These are phyloP conservation scores for Platyrinchus mystaceus DNA, from an alignment of 2,797 vertebrate species.

Conservation along the genomic window DNA sequence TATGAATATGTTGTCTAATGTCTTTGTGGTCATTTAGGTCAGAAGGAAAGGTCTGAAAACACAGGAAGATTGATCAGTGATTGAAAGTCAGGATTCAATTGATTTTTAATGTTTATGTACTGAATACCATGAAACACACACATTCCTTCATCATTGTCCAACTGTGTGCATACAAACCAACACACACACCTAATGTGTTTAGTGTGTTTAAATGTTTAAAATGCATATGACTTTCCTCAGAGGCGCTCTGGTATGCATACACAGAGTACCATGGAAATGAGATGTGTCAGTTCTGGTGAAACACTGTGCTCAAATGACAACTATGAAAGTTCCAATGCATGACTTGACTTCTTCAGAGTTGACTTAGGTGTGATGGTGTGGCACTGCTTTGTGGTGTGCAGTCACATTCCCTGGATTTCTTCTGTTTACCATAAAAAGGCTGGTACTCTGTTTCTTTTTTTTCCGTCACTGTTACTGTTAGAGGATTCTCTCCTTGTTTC, in stretches of 20 bases:
- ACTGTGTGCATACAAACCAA: fast-evolving
- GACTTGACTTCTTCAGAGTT: neutral
- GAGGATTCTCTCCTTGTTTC: neutral
- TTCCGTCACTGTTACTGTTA: neutral
- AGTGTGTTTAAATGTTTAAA: neutral
- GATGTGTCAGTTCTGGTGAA: neutral
- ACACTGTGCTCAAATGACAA: neutral
- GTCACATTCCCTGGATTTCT: neutral
- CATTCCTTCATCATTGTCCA: neutral
- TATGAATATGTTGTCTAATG: neutral
- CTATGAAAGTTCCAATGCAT: fast-evolving
- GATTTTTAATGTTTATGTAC: neutral
- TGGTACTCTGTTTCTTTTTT: neutral
- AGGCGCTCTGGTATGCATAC: fast-evolving
- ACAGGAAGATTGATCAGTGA: neutral
- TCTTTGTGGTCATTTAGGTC: neutral
- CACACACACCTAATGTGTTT: neutral
- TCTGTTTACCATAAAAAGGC: neutral
- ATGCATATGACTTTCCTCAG: neutral
- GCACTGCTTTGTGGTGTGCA: neutral
- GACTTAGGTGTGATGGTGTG: neutral
- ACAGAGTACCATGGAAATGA: neutral
- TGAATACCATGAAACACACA: neutral
- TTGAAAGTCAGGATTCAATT: neutral
- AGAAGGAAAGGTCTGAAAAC: neutral